Evolutionary conservation across 53 echinoderm and acorn worm genomes (phyloP), one percentile per base, ranked within the genome.

Genomic region (Temnopleurus reevesii): DNA sequence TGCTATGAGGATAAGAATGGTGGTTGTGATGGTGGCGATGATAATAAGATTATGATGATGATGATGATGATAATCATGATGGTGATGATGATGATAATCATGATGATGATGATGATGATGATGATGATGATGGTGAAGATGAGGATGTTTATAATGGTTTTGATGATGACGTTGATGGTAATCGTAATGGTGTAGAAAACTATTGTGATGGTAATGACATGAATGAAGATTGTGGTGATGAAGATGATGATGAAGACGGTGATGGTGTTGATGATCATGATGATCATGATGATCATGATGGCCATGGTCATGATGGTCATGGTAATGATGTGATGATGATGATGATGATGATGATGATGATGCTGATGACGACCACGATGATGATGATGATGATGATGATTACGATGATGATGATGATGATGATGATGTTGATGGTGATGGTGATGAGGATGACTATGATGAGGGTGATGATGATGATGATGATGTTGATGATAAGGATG

Each of bases 371-470:
- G 79, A 12, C 6, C 2, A 46, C n/a, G 43, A n/a, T 45, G 45
- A 46, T 64, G 65, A 64, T 26, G 65, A 64, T 64, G 65, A 64
- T 64, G 27, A 27, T 64, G 65, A 64, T 15, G 4, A 21, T 64
- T 12, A 26, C 23, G 54, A 82, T 49, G 28, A 51, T 53, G 82
- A 47, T 82, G 82, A 25, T 82, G 82, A 24, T 82, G 82, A 4
- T 53, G 28, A 51, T 82, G 53, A 12, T 5, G 82, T 28, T 24
- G 77, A 77, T 77, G 41, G 41, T 77, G 36, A 77, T 77, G 41
- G 19, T 77, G 77, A 77, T n/a, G 44, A 77, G 8, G 8, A 38
- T 43, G 19, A 64, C 28, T 25, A 25, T 64, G 64, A 64, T 28
- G 27, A 64, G 12, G 65, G 15, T 5, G 65, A 28, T 64, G 30